Conservation (phyloP, 2,888 invertebrate genomes). For the Prosapia bicincta region DNA sequence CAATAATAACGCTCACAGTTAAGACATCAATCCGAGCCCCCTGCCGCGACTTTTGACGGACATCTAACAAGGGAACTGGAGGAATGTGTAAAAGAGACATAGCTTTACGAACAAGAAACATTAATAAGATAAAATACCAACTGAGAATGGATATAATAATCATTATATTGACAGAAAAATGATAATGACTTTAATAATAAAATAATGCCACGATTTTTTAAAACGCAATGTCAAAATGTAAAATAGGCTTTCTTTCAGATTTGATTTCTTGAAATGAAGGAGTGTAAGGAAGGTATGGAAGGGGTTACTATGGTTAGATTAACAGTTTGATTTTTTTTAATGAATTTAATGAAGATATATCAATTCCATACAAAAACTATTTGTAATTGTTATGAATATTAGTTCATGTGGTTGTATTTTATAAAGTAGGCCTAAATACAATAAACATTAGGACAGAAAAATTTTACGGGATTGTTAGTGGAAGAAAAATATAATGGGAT, state of each 20-base stretch:
- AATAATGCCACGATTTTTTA: neutral
- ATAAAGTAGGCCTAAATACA: no score
- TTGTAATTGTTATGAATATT: no score
- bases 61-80: constrained; percentile 19
- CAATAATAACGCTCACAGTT: constrained; percentile 26
- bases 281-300: no score
- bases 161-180: neutral
- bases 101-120: neutral
- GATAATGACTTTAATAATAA: neutral
- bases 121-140: neutral
- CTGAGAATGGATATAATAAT: neutral
- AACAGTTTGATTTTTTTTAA: no score
- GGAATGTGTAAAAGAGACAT: neutral
- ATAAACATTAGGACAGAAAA: no score
- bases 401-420: no score
- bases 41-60: constrained; percentile 13
- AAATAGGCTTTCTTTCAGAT: neutral
- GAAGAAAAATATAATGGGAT: no score
- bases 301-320: no score
- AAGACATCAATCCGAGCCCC: constrained; percentile 24
- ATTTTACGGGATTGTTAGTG: no score
- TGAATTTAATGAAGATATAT: no score
- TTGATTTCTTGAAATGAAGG: no score
- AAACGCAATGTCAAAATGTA: neutral
- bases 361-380: no score